Conservation (phyloP, 2,888 invertebrate genomes). For the Melitaea athalia region DNA sequence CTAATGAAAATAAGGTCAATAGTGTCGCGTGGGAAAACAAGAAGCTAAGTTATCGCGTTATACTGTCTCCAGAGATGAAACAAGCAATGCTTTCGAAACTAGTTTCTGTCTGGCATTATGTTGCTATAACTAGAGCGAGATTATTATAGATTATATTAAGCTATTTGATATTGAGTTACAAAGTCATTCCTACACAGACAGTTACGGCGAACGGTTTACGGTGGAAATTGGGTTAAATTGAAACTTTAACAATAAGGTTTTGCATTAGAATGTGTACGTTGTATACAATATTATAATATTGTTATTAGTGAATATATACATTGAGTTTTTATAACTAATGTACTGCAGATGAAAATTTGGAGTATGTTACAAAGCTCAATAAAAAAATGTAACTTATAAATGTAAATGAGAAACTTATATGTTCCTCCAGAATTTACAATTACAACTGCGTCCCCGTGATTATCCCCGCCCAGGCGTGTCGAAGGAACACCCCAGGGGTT, state of each 20-base stretch:
- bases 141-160: conserved; percentile 35
- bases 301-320: neutral
- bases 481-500: too few species aligned
- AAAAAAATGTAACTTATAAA: too few species aligned
- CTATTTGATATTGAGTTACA: conserved; percentile 32
- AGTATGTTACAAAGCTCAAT: too few species aligned
- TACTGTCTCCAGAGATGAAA: conserved; percentile 23
- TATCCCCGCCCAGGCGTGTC: too few species aligned
- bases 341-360: too few species aligned
- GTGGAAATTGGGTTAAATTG: conserved; percentile 5
- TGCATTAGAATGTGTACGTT: neutral
- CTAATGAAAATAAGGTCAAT: conserved; percentile 20
- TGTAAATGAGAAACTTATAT: too few species aligned
- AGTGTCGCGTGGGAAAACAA: conserved; percentile 25
- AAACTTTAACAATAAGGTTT: conserved; percentile 1
- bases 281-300: neutral
- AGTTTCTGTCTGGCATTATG: conserved; percentile 33
- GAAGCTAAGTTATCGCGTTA: conserved; percentile 30
- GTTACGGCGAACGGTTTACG: conserved; percentile 11
- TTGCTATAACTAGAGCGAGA: conserved; percentile 35
- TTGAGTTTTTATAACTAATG: too few species aligned
- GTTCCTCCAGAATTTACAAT: too few species aligned
- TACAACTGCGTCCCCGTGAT: too few species aligned
- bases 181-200: conserved; percentile 28
- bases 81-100: conserved; percentile 32